Base-by-base conservation (phyloP, 1,140 invertebrate genomes). In the Temnothorax nylanderi region DNA sequence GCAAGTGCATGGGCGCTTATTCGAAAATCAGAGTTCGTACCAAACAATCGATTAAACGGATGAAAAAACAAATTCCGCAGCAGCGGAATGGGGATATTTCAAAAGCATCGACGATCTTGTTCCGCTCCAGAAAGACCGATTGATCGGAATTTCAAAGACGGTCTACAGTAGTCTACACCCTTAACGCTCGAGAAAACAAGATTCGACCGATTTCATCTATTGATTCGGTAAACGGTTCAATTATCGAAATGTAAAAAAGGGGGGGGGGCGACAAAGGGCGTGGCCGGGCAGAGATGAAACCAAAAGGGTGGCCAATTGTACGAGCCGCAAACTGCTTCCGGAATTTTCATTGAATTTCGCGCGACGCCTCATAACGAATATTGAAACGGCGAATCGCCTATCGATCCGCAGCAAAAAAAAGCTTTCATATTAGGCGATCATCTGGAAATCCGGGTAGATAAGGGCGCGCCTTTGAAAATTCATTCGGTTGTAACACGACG, bases 381-480 rank as follows among this genome's bases (percentile, higher is more conserved):
- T 87, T 80, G 88, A 89, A 78, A 56, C 69, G 64, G 13, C n/a
- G 47, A 88, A 69, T 84, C 81, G 87, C 64, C 26, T 58, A 72
- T 89, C 85, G 85, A 89, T 82, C 71, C 64, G 32, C 37, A n/a
- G 21, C 7, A 1, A 58, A 51, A 56, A 86, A 87, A 84, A 41
- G 41, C 51, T 34, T 65, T 87, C 51, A 65, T 86, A 80, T 75
- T 88, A 74, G 56, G 11, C 85, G 65, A 76, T 62, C 51, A 75
- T 13, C 87, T 86, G 88, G 88, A 87, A 87, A 89, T 89, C 85
- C 77, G 88, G 77, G 44, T 44, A 80, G 54, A 87, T 87, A 84
- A 87, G 85, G 85, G 64, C 34, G 58, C 34, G 58, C 62, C 81
- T 89, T 90, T 87, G 80, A 87, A 90, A 90, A 87, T 89, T 82